phyloP scores from a whole-genome alignment of 2,113 vertebrate species.

The Oreocharis arfaki region DNA sequence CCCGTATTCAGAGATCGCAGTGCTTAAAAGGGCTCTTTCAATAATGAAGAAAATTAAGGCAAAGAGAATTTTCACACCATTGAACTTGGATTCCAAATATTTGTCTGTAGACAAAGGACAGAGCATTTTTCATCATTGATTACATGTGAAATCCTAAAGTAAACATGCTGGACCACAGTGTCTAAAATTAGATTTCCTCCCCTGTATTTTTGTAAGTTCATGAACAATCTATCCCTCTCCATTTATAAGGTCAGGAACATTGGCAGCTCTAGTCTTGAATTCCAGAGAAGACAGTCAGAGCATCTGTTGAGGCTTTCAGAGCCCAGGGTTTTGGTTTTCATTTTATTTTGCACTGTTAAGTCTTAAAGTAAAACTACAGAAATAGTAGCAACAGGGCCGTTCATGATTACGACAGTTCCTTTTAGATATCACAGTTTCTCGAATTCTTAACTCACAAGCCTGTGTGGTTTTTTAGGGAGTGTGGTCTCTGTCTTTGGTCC shows the following conservation, averaged over 20 bases:
- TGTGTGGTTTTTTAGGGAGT: neutral
- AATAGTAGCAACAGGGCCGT: neutral
- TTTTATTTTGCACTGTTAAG: neutral
- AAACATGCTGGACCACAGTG: neutral
- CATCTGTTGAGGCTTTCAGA: neutral
- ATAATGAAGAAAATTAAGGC: neutral
- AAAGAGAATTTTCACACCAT: neutral
- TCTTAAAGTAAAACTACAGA: neutral
- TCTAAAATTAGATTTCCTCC: constrained; percentile 5
- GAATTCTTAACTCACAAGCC: neutral
- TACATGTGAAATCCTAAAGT: neutral
- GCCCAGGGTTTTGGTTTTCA: neutral
- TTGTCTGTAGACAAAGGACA: neutral
- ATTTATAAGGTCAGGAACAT: neutral
- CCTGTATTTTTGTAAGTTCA: neutral
- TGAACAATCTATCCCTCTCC: neutral
- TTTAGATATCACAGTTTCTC: neutral
- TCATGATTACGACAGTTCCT: neutral
- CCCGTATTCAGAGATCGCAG: rapidly evolving
- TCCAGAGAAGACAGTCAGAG: neutral
- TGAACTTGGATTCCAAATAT: neutral
- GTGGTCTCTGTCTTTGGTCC: neutral
- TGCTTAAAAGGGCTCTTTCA: neutral
- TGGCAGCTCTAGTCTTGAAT: neutral
- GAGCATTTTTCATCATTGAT: neutral